phyloP scores from a whole-genome alignment of 1,140 invertebrate species.

The Onthophagus taurus region DNA sequence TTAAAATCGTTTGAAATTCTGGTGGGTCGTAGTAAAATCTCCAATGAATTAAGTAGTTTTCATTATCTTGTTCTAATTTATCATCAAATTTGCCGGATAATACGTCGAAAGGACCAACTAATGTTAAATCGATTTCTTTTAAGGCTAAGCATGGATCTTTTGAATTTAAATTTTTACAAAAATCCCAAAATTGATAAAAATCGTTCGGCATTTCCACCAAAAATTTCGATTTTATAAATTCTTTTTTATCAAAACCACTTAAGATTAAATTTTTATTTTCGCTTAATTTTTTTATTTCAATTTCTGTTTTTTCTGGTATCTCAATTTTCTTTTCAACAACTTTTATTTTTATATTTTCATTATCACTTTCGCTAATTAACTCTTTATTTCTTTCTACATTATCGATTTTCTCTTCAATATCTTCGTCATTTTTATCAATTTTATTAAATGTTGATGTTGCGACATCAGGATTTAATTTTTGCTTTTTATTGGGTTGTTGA shows the following conservation, averaged over 20 bases:
- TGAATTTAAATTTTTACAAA: conserved; percentile 57
- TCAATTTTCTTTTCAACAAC: neutral
- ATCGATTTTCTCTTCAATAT: neutral
- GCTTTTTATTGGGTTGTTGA: too few relatives aligned
- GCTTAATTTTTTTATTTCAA: neutral
- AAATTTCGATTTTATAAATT: conserved; percentile 64
- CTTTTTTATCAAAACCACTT: conserved; percentile 28
- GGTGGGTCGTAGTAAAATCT: conserved; percentile 90
- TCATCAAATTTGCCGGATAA: conserved; percentile 56
- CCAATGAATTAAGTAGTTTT: conserved; percentile 71
- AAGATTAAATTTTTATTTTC: neutral
- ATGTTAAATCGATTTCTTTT: conserved; percentile 52
- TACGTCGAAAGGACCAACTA: conserved; percentile 85
- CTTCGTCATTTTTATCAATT: neutral
- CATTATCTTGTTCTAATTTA: conserved; percentile 40
- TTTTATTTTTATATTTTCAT: neutral
- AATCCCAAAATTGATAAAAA: conserved; percentile 78
- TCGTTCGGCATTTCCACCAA: conserved; percentile 80
- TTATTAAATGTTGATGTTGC: too few relatives aligned
- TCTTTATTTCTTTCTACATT: neutral
- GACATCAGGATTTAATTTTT: too few relatives aligned
- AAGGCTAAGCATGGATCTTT: conserved; percentile 51
- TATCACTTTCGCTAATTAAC: neutral
- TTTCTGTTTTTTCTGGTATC: neutral
- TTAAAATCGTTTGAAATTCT: conserved; percentile 77